Evolutionary conservation across 2,113 vertebrate species (phyloP), one percentile per base, ranked within the genome.

Genomic region (Malurus cyaneus): DNA sequence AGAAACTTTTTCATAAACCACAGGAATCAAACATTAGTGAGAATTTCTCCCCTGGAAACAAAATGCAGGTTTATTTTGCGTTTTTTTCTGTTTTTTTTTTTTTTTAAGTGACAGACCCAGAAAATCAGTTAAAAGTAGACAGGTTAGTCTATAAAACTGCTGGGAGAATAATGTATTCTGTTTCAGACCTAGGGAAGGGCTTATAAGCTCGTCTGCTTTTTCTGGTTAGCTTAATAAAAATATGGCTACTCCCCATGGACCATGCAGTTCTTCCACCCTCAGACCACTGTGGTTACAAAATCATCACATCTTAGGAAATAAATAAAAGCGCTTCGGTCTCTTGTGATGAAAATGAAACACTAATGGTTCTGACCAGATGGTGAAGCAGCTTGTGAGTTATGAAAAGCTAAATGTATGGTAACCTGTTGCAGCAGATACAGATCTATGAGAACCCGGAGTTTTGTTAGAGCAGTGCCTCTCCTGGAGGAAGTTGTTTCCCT

Each of bases 121-220:
- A 90, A 94, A 88, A 96, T 89, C 92, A 86, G 79, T 92, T 91
- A 73, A 9, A 28, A 81, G 77, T 28, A 82, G 93, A 61, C 86
- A 91, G 34, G 54, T 52, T 71, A 74, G 79, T 88, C 93, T 77
- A 93, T 90, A 96, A 95, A 95, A 78, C 64, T 92, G 89, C 69
- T 67, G 21, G 16, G 76, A 93, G 34, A 89, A 92, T 72, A 81
- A 94, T 74, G 41, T 52, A 86, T 95, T 93, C 59, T 34, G 61
- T 44, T 91, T 83, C 76, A 94, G 89, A 88, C 61, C 52, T 71
- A 62, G 84, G 56, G 56, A 93, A 86, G 56, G 79, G 39, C 39
- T 88, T 61, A 64, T 54, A 82, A 95, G 64, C 64, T 88, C 5
- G 0, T 83, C 71, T 93, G 66, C 79, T 88, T 93, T 88, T 73